Evolutionary conservation across 1,140 invertebrate species (phyloP), one percentile per base, ranked within the genome.

Genomic region (Aphis gossypii): DNA sequence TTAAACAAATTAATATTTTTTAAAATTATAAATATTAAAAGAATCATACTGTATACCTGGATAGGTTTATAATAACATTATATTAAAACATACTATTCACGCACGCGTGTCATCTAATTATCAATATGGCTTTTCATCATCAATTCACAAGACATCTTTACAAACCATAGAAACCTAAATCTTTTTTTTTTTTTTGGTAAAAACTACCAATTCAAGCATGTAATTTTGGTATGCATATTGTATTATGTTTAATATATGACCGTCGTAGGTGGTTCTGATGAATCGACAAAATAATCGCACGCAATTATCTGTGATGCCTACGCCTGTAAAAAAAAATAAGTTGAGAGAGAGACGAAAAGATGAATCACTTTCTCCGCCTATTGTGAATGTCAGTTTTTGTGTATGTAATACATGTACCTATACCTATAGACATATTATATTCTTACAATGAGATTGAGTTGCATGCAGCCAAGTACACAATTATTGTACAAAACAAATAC

Each of bases 331-430:
- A 88, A 88, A 44, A 86, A 86, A 44, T 8, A 14, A 48, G 25
- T 46, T 14, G 41, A 44, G 38, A 44, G 38, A 84, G 38, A 41
- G 83, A 84, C 14, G 20, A 87, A 46, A 51, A 88, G 25, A 88
- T 51, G 86, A 88, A 88, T 51, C 44, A 88, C 86, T 88, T 88
- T 88, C 86, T 88, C 86, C n/a, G 30, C 86, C 86, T 48, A 88
- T 88, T 88, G 86, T 88, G 30, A 88, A 88, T n/a, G 51, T 48
- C n/a, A 48, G 44, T 88, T 88, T 87, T n/a, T 88, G 2, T n/a
- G 86, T 48, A 35, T 88, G 30, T 51, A 35, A 48, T 48, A 51
- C 30, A 87, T 46, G 11, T 41, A 46, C 8, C 9, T 87, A 18
- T 48, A 83, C 82, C 7, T 41, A 41, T 41, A 83, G 1, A 46